These are phyloP conservation scores for Heteractis magnifica DNA, from an alignment of 92 coral and sea anemone genomes.

Conservation along the genomic window DNA sequence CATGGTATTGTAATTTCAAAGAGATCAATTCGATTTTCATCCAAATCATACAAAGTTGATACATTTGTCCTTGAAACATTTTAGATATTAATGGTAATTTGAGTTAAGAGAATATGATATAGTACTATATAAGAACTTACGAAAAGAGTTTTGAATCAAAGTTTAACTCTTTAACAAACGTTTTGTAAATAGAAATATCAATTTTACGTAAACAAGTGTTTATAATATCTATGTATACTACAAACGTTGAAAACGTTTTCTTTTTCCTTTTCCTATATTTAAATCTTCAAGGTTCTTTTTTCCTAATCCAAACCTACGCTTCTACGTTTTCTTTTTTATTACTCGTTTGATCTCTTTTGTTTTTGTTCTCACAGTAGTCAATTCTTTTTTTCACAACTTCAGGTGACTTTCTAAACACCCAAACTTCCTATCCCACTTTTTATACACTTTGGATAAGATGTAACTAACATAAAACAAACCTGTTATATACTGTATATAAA, in stretches of 20 bases:
- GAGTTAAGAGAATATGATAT: neutral
- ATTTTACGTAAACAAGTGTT: neutral
- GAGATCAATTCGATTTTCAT: neutral
- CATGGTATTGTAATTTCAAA: neutral
- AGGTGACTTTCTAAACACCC: neutral
- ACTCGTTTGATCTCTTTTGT: neutral
- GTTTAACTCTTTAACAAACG: neutral
- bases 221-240: neutral
- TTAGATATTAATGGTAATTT: neutral
- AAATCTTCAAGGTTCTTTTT: neutral
- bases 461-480: neutral
- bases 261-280: conserved; percentile 9
- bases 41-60: neutral
- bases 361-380: neutral
- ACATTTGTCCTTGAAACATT: neutral
- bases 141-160: neutral
- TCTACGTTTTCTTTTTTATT: neutral
- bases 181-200: neutral
- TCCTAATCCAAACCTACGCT: neutral
- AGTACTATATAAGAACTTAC: neutral
- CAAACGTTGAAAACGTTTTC: conserved; percentile 11
- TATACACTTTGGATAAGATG: neutral
- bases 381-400: neutral
- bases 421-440: neutral
- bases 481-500: neutral